Evolutionary conservation across 2,113 vertebrate genomes (phyloP).

Genomic region (Physeter macrocephalus): DNA sequence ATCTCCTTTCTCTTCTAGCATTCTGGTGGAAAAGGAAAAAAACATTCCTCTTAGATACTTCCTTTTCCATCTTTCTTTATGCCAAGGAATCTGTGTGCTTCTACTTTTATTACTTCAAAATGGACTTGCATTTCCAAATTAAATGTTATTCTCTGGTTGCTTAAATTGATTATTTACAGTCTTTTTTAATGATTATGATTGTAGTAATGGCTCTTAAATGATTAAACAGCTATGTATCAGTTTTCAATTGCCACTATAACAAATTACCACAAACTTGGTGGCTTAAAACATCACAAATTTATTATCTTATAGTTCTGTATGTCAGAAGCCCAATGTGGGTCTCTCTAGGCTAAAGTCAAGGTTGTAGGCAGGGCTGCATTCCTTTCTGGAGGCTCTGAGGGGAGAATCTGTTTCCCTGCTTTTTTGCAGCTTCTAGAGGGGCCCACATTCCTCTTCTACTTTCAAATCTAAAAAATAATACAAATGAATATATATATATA

Average conservation of each 20-base stretch:
- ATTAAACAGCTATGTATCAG: neutral
- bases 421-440: neutral
- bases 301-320: neutral
- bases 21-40: neutral
- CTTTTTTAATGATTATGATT: neutral
- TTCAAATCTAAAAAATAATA: neutral
- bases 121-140: neutral
- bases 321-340: neutral
- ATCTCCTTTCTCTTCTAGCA: neutral
- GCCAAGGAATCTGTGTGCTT: neutral
- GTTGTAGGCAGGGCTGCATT: neutral
- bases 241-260: neutral
- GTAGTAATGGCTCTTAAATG: neutral
- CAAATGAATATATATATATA: neutral
- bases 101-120: neutral
- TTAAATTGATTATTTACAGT: neutral
- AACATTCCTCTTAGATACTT: neutral
- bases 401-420: neutral
- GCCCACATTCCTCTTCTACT: neutral
- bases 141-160: neutral
- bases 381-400: neutral
- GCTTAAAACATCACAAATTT: neutral
- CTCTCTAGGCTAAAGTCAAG: neutral
- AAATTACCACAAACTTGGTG: neutral
- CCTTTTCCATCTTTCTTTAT: neutral